Evolutionary conservation across 2,888 invertebrate species (phyloP), one percentile per base, ranked within the genome.

Genomic region (Stenolophus ochropezus): DNA sequence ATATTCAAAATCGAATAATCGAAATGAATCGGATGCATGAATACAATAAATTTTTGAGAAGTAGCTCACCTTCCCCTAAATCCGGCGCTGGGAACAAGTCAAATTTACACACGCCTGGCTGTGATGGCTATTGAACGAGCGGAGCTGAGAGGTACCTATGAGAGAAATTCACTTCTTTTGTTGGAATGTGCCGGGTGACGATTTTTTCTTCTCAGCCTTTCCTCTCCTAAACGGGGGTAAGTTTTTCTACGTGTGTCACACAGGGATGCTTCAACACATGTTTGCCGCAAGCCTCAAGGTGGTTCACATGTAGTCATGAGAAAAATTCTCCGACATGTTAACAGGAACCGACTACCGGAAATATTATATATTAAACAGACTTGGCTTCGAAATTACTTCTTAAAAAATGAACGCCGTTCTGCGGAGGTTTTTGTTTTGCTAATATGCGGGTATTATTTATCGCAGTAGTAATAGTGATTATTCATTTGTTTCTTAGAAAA

Each of bases 121-220:
- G 27, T 33, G 27, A 42, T 69, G 20, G 65, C 16, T 69, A 69
- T 69, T 69, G 65, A 69, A 69, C 65, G 65, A 69, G 14, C 33
- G 18, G 27, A 27, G 18, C 27, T 65, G 61, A 25, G 14, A 25
- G 65, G 65, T 69, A 61, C 25, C 61, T 61, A 33, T 33, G 65
- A 21, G 65, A 69, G 65, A 69, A 65, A 69, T 69, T 69, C 42
- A 27, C 27, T 33, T 27, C 65, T 69, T 58, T 69, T 69, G 65
- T 69, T 69, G 65, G 65, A 33, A 25, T 61, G 61, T 25, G 61
- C 61, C 61, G 23, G 56, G 61, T 61, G 65, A 69, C 65, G 65
- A 69, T 69, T 69, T 69, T 69, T 61, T 56, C 56, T 56, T 23
- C n/a, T 8, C 25, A 61, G 21, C 14, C 14, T 61, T 61, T 42